Evolutionary conservation across 2,888 invertebrate species (phyloP), one percentile per base, ranked within the genome.

Genomic region (Sphaeridia pumilis): DNA sequence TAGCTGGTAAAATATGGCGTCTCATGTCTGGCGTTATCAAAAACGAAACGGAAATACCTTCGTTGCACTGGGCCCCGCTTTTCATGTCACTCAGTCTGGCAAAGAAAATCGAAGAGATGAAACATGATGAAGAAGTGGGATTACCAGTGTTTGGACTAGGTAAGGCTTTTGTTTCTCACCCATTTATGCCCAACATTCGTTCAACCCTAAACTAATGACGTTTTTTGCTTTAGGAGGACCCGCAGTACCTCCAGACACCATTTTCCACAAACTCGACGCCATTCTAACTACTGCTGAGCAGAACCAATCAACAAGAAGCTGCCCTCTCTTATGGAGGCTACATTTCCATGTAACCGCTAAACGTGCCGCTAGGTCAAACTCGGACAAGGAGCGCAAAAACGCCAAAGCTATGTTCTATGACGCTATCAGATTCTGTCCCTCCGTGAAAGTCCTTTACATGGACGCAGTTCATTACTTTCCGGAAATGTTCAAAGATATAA

Each of bases 201-300:
- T 38, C 17, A 26, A 17, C 10, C 14, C 24, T 22, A 43, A 41
- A 7, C 5, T 21, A 22, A 14, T 21, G 4, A 44, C 7, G 12
- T 17, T 22, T 22, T 10, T 21, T 2, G 20, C 28, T 46, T 41
- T 41, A 64, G 64, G 64, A 26, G 64, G 64, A 14, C 64, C 64
- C 26, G 60, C 61, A 5, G 64, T 64, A 17, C 60, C 64, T 10
- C 58, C 59, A 25, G 64, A 64, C 38, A 64, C 64, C 14, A 61
- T 64, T 21, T 64, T 60, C 55, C 61, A 64, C 49, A 64, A 64
- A 36, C 41, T 64, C 43, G 64, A 64, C 45, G 59, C 64, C 2
- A 49, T 64, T 27, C 55, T 64, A n/a, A 42, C 54, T 10, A 63
- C 63, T 4, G 64, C 64, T 2, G 61, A 61, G 26, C 47, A 55